Evolutionary conservation across 2,888 invertebrate species (phyloP).

Genomic region (Hydrotaea cyrtoneurina): DNA sequence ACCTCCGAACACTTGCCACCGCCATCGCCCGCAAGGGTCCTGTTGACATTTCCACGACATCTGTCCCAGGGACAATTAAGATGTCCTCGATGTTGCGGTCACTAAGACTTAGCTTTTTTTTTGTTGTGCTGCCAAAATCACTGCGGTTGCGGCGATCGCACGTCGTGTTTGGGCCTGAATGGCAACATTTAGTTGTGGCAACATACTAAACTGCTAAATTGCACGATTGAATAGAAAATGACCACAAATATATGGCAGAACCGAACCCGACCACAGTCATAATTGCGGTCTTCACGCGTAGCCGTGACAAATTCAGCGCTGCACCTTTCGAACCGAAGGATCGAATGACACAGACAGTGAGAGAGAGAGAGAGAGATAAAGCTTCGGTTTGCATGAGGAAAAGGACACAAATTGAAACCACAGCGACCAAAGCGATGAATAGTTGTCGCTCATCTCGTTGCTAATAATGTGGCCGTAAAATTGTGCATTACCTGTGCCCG

Average conservation of each 20-base stretch:
- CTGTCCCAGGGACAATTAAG: slow-evolving; percentile 14
- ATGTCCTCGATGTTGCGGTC: slow-evolving; percentile 18
- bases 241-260: slow-evolving; percentile 56
- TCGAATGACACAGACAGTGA: too few relatives aligned
- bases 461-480: slow-evolving; percentile 62
- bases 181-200: slow-evolving; percentile 32
- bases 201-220: slow-evolving; percentile 56
- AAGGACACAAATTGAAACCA: slow-evolving; percentile 39
- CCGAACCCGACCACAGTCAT: slow-evolving; percentile 51
- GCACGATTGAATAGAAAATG: slow-evolving; percentile 46
- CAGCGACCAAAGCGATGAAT: slow-evolving; percentile 48
- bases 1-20: neutral
- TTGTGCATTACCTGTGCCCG: slow-evolving; percentile 56
- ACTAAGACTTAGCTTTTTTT: slow-evolving; percentile 49
- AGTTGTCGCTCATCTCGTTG: slow-evolving; percentile 47
- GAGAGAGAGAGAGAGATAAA: neutral
- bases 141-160: slow-evolving; percentile 43
- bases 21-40: neutral
- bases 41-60: slow-evolving; percentile 17
- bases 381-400: neutral
- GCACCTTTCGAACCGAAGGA: neutral
- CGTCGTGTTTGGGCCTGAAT: slow-evolving; percentile 39
- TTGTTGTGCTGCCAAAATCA: slow-evolving; percentile 40
- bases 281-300: slow-evolving; percentile 61
- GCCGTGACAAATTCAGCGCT: slow-evolving; percentile 36